Base-by-base conservation (phyloP, 2,888 invertebrate species). In the Osmoderma eremita region DNA sequence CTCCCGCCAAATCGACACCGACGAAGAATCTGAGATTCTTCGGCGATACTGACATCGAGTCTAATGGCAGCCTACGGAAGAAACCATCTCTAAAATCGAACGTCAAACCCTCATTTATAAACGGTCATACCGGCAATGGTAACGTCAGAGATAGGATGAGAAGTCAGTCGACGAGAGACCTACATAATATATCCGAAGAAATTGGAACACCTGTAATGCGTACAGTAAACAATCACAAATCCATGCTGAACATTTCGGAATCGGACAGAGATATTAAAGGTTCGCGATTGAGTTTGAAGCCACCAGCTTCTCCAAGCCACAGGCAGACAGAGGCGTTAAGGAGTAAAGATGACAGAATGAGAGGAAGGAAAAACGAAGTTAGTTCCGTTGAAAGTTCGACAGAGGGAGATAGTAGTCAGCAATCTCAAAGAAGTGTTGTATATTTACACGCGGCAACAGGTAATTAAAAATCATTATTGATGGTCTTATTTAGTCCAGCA, bases 371-470 rank as follows among this genome's bases (percentile, higher is more conserved):
- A 4, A 84, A 82, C 3, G 83, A 85, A 17, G 84, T 86, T 69
- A 88, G 88, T 36, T 83, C 83, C 0, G 86, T 86, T 0, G 88
- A 88, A 73, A 88, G 88, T 79, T 91, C 91, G 74, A 90, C 91
- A 0, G 91, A 91, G 76, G 91, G 91, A 0, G 91, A 91, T 75
- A 86, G 86, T 76, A 93, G 93, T 78, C 90, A 92, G 75, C 91
- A 91, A 76, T 92, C 92, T 64, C 93, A 93, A 79, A 87, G 92
- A 76, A 93, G 93, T 77, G 90, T 93, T 17, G 93, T 94, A 17
- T 94, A 92, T 78, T 84, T 94, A 61, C 94, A 94, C 77, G 93
- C 93, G 61, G 92, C 93, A 53, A 93, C 93, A 72, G 90, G 91
- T 90, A 81, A 73, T 65, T 69, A 63, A 20, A 53, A 22, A 1